Evolutionary conservation across 2,113 vertebrate genomes (phyloP).

Genomic region (Ailurus styani): DNA sequence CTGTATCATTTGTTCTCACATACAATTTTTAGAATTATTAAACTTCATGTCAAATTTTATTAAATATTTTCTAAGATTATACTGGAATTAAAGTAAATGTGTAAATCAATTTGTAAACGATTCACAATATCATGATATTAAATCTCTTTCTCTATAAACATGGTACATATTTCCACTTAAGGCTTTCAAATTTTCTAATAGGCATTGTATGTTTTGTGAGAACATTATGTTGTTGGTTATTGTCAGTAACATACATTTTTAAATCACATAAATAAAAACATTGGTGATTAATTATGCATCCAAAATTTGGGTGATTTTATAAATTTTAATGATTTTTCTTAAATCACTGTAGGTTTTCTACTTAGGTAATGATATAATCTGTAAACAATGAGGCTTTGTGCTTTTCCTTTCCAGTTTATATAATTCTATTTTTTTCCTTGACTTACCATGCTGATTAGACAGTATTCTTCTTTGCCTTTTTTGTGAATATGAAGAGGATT

Average conservation of each 20-base stretch:
- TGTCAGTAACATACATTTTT: not conserved
- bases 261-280: not conserved
- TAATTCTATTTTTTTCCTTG: not conserved
- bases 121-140: not conserved
- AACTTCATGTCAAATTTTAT: not conserved
- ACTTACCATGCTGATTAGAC: not conserved
- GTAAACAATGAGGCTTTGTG: not conserved
- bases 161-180: not conserved
- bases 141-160: not conserved
- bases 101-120: not conserved
- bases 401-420: not conserved
- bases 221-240: not conserved
- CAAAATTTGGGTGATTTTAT: not conserved
- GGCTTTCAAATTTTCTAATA: not conserved
- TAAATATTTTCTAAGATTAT: not conserved
- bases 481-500: not conserved
- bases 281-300: not conserved
- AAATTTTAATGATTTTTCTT: not conserved
- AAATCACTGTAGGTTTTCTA: not conserved
- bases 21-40: not conserved
- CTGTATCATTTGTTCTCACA: not conserved
- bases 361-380: not conserved
- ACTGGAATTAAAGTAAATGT: not conserved
- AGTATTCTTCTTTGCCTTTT: not conserved
- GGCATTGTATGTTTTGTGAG: not conserved